Base-by-base conservation (phyloP, 2,888 invertebrate species). In the Pedicia rivosa region DNA sequence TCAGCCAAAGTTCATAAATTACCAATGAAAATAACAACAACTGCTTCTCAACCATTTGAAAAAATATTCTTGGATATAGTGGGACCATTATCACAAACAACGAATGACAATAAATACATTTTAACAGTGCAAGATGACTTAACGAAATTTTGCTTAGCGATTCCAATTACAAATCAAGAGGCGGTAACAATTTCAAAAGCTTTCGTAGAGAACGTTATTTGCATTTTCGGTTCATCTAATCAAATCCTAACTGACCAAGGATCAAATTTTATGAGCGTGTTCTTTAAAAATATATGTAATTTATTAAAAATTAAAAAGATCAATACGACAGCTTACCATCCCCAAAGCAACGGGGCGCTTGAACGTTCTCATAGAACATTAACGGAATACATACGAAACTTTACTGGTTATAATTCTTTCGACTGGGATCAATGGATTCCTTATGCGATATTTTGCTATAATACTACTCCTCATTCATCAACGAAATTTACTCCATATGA, bases 371-470 rank as follows among this genome's bases (percentile, higher is more conserved):
- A 26, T n/a, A 20, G 5, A 8, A n/a, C 10, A 7, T n/a, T 26
- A 10, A 4, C 10, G n/a, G 10, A 26, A 26, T 26, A 26, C n/a
- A 5, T 26, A 7, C 8, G 26, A 26, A n/a, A n/a, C n/a, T n/a
- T n/a, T n/a, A n/a, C n/a, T n/a, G 4, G 4, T 10, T 26, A 10
- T 26, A n/a, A 4, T 10, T 10, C 10, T 7, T 4, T 4, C 4
- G 26, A 26, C n/a, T 15, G 4, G 30, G 16, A 31, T n/a, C 3
- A 15, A 16, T 17, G 17, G 30, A 8, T 31, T 4, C 30, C 30
- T 10, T 16, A 31, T 12, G 30, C 30, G 16, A 31, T 31, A 13
- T 31, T 16, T 31, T 31, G 8, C 16, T 31, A 17, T 31, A 31
- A 31, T 17, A 31, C 17, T 10, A 31, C 17, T 8, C 31, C 31